Base-by-base conservation (phyloP, 1,140 invertebrate species). In the Philopotamus ludificatus region DNA sequence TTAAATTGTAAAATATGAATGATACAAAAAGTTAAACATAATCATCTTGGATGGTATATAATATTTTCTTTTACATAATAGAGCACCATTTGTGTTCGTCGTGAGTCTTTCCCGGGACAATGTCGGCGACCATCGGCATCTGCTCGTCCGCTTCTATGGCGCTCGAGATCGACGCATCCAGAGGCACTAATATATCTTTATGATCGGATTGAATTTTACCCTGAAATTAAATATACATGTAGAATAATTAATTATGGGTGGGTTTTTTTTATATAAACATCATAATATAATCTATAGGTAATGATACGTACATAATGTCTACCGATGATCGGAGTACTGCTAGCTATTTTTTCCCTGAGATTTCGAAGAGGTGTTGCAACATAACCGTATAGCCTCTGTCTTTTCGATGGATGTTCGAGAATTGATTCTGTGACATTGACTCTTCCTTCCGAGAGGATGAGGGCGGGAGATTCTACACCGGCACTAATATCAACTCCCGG, bases 51-150 rank as follows among this genome's bases (percentile, higher is more conserved):
- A n/a, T n/a, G n/a, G n/a, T n/a, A n/a, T n/a, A n/a, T n/a, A n/a
- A n/a, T n/a, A n/a, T n/a, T 20, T 21, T 1, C 23, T 23, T 26
- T 74, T 75, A 78, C 74, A 78, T 75, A 39, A 79, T 54, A 4
- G 68, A 55, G 60, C 78, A 79, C 42, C 75, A 68, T 67, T 77
- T 77, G 68, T 66, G 55, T 62, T 77, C 75, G 18, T 65, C 63
- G 0, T 10, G 63, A 25, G 63, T 10, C 25, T 49, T 26, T 39
- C 57, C 44, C 10, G 47, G 55, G 2, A 63, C 53, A 15, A 63
- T 53, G 42, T 54, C 60, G 2, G 59, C 51, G n/a, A 47, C 49
- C 59, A 59, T 60, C 18, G 54, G 55, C 41, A 59, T 41, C 15
- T 28, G 25, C 3, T 2, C 23, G 2, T 50, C 16, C 12, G 25